A percentile compares a stretch with the other conserved stretches of the same genome.
These are phyloP conservation scores for Peucedramus taeniatus DNA, from an alignment of 2,113 vertebrate species.

Conservation along the genomic window DNA sequence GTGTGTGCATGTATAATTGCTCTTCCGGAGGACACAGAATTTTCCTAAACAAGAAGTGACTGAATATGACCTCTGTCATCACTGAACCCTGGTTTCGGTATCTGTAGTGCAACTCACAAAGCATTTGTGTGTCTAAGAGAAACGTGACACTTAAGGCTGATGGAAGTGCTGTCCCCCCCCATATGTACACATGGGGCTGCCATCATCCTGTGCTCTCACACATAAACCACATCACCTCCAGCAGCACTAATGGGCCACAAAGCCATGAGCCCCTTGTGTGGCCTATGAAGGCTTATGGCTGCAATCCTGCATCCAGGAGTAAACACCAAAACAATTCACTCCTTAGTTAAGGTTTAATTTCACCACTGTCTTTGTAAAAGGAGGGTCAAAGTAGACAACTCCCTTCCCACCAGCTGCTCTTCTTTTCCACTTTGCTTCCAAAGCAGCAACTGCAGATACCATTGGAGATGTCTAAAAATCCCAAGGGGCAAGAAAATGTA, in stretches of 20 bases:
- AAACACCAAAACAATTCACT: not conserved
- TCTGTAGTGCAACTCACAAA: not conserved
- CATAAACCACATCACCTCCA: not conserved
- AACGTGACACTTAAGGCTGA: not conserved
- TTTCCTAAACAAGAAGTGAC: not conserved
- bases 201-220: not conserved
- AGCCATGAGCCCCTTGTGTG: not conserved
- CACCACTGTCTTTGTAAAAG: not conserved
- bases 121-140: not conserved
- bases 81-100: not conserved
- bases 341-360: not conserved
- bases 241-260: accelerated
- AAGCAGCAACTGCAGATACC: not conserved
- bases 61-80: not conserved
- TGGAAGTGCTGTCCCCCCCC: not conserved
- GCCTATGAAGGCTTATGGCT: accelerated
- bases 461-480: not conserved
- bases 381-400: not conserved
- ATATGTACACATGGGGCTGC: accelerated
- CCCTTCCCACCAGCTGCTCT: not conserved
- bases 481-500: not conserved
- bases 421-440: not conserved
- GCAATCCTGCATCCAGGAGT: not conserved
- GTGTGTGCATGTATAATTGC: not conserved
- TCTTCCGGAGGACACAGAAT: not conserved